Evolutionary conservation across 1,140 invertebrate genomes (phyloP).

Genomic region (Rhynchophorus ferrugineus): DNA sequence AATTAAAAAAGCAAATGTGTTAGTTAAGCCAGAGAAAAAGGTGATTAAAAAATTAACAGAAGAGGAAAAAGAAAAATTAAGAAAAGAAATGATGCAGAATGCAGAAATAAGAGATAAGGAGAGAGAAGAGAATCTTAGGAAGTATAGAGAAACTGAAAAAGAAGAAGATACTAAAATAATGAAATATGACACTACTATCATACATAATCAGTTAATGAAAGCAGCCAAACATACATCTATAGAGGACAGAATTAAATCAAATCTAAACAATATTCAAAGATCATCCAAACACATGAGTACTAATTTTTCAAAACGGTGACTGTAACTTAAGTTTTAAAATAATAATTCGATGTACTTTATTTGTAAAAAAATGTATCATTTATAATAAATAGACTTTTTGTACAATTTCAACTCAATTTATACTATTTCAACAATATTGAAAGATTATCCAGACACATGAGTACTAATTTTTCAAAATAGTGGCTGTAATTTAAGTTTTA

Average conservation of each 20-base stretch:
- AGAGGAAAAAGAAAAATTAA: conserved; percentile 61
- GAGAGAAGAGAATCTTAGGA: conserved; percentile 53
- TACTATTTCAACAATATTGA: conserved; percentile 79
- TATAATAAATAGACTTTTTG: too few relatives aligned
- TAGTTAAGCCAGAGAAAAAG: conserved; percentile 19
- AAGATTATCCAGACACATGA: conserved; percentile 56
- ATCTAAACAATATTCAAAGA: conserved; percentile 74
- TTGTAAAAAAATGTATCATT: too few relatives aligned
- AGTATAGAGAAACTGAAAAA: conserved; percentile 55
- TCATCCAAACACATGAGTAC: conserved; percentile 57
- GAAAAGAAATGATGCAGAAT: conserved; percentile 78
- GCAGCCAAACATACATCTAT: conserved; percentile 58
- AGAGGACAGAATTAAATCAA: conserved; percentile 69
- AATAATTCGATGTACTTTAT: too few relatives aligned
- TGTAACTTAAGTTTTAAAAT: neutral
- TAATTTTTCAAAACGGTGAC: conserved; percentile 58
- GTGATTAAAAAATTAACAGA: conserved; percentile 47
- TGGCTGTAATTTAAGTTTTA: conserved; percentile 24
- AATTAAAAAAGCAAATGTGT: conserved; percentile 25
- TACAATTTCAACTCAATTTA: too few relatives aligned
- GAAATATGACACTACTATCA: conserved; percentile 44
- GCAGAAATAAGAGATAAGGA: conserved; percentile 64
- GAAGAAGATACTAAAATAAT: conserved; percentile 47
- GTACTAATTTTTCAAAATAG: conserved; percentile 61
- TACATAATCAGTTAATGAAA: conserved; percentile 58